phyloP scores from a whole-genome alignment of 1,140 invertebrate species.

The Leptinotarsa undecemlineata region DNA sequence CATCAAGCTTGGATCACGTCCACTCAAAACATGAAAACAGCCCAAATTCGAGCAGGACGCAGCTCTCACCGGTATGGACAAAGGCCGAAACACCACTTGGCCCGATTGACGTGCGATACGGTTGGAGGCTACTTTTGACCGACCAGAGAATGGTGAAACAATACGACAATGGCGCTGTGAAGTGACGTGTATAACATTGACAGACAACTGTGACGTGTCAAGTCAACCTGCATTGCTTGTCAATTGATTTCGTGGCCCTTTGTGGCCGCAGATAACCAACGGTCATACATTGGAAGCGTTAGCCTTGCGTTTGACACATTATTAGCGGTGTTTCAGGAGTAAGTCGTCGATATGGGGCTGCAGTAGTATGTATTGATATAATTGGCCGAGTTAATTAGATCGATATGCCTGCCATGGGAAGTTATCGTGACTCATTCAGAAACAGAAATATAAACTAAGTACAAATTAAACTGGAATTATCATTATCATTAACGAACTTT shows the following conservation, averaged over 20 bases:
- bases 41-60: neutral
- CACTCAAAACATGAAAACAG: no score
- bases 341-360: slow-evolving; percentile 1
- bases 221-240: slow-evolving; percentile 31
- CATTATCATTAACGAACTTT: no score
- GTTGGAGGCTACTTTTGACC: neutral
- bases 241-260: slow-evolving; percentile 14
- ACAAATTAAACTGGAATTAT: no score
- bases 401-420: neutral
- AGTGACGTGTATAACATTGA: slow-evolving; percentile 33
- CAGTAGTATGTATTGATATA: neutral
- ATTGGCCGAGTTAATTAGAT: slow-evolving; percentile 1
- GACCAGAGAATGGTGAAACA: slow-evolving; percentile 29
- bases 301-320: slow-evolving; percentile 35
- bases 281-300: slow-evolving; percentile 31
- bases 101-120: neutral
- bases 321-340: slow-evolving; percentile 17
- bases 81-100: neutral
- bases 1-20: no score
- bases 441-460: no score
- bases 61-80: neutral
- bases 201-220: slow-evolving; percentile 31
- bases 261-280: slow-evolving; percentile 19
- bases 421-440: neutral
- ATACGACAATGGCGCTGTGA: slow-evolving; percentile 29